Percentiles rank a stretch among this genome's conserved stretches.
Evolutionary conservation across 2,797 vertebrate genomes (phyloP).

Genomic region (Philypnodon macrostomus): DNA sequence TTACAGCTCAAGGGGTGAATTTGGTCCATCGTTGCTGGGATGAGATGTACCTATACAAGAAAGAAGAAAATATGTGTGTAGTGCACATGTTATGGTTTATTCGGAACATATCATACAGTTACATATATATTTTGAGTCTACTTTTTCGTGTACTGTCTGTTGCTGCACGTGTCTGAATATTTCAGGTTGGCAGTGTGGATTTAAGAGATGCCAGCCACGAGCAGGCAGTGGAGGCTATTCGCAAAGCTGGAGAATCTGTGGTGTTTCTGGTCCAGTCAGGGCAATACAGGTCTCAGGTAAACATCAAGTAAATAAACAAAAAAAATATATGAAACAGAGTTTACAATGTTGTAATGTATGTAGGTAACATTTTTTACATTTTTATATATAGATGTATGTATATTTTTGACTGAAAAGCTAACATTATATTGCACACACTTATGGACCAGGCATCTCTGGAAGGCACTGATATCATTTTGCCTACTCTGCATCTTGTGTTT

Average conservation of each 20-base stretch:
- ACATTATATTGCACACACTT: constrained; percentile 4
- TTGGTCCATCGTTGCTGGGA: too few species aligned
- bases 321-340: too few species aligned
- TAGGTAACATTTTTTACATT: too few species aligned
- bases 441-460: constrained; percentile 5
- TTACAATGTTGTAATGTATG: too few species aligned
- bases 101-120: too few species aligned
- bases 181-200: constrained; percentile 90
- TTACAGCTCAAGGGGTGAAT: too few species aligned
- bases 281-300: constrained; percentile 79
- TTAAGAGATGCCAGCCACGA: constrained; percentile 93
- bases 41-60: too few species aligned
- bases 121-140: too few species aligned
- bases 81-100: too few species aligned
- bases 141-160: too few species aligned
- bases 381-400: not conserved
- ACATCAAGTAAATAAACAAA: not conserved
- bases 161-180: constrained; percentile 7
- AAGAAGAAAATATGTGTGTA: too few species aligned
- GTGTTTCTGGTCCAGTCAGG: constrained; percentile 86
- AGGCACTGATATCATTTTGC: constrained; percentile 20
- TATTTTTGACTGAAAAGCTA: constrained; percentile 3
- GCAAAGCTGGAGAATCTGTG: constrained; percentile 88
- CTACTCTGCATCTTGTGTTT: constrained; percentile 36
- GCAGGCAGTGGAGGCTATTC: constrained; percentile 94